Evolutionary conservation across 2,113 vertebrate species (phyloP), one percentile per base, ranked within the genome.

Genomic region (Chamaea fasciata): DNA sequence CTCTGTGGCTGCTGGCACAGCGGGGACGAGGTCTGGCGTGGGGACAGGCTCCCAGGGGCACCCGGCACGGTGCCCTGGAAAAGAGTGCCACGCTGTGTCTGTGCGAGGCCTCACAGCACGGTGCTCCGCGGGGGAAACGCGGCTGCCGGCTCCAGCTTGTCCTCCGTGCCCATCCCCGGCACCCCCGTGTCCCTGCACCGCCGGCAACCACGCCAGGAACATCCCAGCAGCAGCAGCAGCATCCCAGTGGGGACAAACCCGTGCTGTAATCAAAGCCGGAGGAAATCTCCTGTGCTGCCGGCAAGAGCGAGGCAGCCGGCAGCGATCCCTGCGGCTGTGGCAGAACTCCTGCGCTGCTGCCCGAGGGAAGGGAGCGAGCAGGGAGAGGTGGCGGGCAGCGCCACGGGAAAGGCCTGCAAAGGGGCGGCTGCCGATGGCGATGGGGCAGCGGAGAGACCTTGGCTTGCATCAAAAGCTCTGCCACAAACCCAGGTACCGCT

Each of bases 81-180:
- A 55, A 92, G 87, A 89, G 87, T 94, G 94, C 83, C 93, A 57
- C 41, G 37, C 68, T 70, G 94, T 14, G 83, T 85, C 86, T 17
- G 94, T 12, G 62, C 2, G 2, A 15, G 67, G 76, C 76, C 71
- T 69, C 78, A 77, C 91, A 94, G 86, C 83, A 2, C 3, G 1
- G 26, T 3, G 88, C 73, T 81, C 78, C 74, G 1, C 1, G 1
- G 77, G 57, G 77, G 22, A 14, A n/a, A 3, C 30, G 3, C 63
- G 13, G 68, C 67, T 2, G 0, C 71, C 1, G 8, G 12, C 86
- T 47, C 59, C 69, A 7, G 78, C 41, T 2, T 2, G 6, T 8
- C 4, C 75, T 22, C 39, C 0, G 3, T 2, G 17, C 16, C 82
- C 14, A 60, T 18, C 59, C 73, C 46, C 12, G 1, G 64, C 56